phyloP scores from a whole-genome alignment of 2,888 invertebrate species.

The Eupithecia insigniata region DNA sequence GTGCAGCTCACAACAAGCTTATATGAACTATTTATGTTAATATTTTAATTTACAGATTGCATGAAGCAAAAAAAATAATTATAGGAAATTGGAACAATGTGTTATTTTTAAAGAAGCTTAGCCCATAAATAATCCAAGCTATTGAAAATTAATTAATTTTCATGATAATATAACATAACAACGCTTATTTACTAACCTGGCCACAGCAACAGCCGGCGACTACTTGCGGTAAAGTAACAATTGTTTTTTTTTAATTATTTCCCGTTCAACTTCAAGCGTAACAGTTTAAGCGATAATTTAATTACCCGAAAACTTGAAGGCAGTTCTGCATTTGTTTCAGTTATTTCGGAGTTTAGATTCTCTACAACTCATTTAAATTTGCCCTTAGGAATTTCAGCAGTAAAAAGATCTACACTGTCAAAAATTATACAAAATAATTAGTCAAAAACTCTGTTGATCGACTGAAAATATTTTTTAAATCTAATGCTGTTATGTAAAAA shows the following conservation, averaged over 20 bases:
- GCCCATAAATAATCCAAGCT: no score
- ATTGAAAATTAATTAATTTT: background rate
- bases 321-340: constrained; percentile 35
- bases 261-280: constrained; percentile 44
- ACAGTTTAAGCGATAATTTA: constrained; percentile 45
- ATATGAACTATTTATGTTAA: no score
- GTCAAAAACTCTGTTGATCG: background rate
- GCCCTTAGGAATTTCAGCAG: background rate
- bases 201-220: constrained; percentile 22
- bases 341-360: constrained; percentile 16
- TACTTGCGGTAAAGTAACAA: constrained; percentile 49
- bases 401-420: background rate
- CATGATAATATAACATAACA: background rate
- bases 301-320: constrained; percentile 40
- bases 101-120: no score
- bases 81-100: no score
- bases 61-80: no score
- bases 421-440: background rate
- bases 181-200: background rate
- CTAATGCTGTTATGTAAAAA: background rate
- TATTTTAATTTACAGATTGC: no score
- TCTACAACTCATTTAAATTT: background rate
- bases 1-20: no score
- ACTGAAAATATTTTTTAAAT: background rate
- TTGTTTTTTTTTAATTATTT: constrained; percentile 54